Evolutionary conservation across 2,797 vertebrate genomes (phyloP), one percentile per base, ranked within the genome.

Genomic region (Poecilia velifera): DNA sequence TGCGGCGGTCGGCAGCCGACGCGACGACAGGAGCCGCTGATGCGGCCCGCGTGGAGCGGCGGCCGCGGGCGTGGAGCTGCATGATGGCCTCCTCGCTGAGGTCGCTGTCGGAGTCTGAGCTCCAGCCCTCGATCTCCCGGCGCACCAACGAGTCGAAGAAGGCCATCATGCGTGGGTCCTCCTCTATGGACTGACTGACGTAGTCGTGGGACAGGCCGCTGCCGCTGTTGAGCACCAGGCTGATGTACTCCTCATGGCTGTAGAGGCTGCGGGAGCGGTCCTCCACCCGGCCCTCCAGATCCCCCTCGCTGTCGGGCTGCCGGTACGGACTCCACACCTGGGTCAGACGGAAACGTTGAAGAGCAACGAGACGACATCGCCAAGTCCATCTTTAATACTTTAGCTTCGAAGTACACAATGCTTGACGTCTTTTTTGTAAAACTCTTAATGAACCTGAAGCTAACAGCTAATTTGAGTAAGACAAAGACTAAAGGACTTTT

Each of bases 151-250:
- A 99, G 92, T 99, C 98, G 39, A 99, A 99, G 88, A 99, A 99
- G 22, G 98, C 98, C 98, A 99, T 99, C 98, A 99, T 99, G 78
- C 98, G 96, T 0, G 98, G 98, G 81, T 99, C 98, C 82, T 99
- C 98, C 92, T 98, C 98, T 77, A 99, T 97, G 0, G 98, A 99
- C 84, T 99, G 98, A 94, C 98, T 98, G 90, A 98, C 97, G 13
- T 99, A 99, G 92, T 99, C 98, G 3, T 99, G 98, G 20, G 98
- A 98, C 88, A 99, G 93, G 4, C 98, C 98, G 57, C 97, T 99
- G 68, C 98, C 98, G 6, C 98, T 99, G 95, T 99, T 99, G 70
- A 99, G 91, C 81, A 99, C 98, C 76, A 99, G 97, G 90, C 97
- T 98, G 93, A 99, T 99, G 90, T 99, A 99, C 90, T 99, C 98